Evolutionary conservation across 2,888 invertebrate species (phyloP), one percentile per base, ranked within the genome.

Genomic region (Disparrhopalites patrizii): DNA sequence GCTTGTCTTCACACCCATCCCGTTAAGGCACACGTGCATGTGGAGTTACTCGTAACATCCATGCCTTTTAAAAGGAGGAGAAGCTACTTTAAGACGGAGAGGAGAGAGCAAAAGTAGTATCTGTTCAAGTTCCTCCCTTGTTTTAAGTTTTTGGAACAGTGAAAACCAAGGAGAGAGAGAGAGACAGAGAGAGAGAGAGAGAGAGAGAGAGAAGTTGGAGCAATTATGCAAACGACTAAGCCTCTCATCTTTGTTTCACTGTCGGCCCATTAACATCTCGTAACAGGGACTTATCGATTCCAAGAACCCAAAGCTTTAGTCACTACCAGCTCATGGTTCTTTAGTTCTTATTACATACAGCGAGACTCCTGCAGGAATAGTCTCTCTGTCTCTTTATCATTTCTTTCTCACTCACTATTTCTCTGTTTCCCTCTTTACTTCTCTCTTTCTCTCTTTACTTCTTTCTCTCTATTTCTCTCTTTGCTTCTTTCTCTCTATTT

Each of bases 181-280:
- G n/a, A n/a, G n/a, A n/a, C n/a, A n/a, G n/a, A n/a, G n/a, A n/a
- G n/a, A n/a, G n/a, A n/a, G n/a, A n/a, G n/a, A n/a, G n/a, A n/a
- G n/a, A n/a, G n/a, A n/a, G n/a, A n/a, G n/a, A n/a, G n/a, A n/a
- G n/a, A 57, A 20, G 30, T 40, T 28, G 50, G 47, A 61, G 60
- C 50, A 61, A 61, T 61, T 61, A 61, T 61, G 60, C 50, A 61
- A 61, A 61, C 47, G 60, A 50, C 60, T 61, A 31, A 50, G 60
- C 47, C 60, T n/a, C n/a, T 58, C 58, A 58, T 57, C 60, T 61
- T 61, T 61, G 60, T 61, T 31, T 61, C 60, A 61, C 50, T n/a
- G 60, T 61, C 60, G 31, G 60, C 60, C 50, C 30, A 43, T 58
- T 43, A 58, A 58, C 58, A 43, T 43, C 43, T 15, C 27, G 40